Evolutionary conservation across 2,113 vertebrate species (phyloP).

Genomic region (Sialia sialis): DNA sequence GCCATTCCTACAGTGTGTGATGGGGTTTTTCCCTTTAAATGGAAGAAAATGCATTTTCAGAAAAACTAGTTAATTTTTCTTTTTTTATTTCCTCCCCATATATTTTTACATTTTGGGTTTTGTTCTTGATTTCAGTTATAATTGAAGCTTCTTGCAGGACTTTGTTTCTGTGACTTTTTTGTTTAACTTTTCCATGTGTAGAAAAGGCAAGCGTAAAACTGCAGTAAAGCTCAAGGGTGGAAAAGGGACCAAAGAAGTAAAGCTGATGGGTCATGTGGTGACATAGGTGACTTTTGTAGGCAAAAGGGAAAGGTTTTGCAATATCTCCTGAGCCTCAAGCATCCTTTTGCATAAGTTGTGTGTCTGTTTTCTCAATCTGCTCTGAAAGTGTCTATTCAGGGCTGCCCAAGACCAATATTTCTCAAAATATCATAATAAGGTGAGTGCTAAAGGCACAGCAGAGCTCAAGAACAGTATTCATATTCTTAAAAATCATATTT

Average conservation of each 20-base stretch:
- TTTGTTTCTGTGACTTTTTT: neutral
- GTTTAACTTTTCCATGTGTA: neutral
- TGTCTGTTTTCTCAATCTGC: neutral
- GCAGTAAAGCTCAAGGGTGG: neutral
- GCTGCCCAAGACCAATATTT: neutral
- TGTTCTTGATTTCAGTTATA: neutral
- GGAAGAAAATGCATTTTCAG: neutral
- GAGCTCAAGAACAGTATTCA: neutral
- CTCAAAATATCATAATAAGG: neutral
- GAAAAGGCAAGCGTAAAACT: neutral
- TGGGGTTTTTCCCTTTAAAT: neutral
- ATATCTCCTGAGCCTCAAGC: neutral
- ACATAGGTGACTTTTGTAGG: neutral
- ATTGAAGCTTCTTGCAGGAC: neutral
- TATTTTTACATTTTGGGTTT: neutral
- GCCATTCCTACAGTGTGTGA: neutral
- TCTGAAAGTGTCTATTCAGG: neutral
- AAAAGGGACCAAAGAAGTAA: neutral
- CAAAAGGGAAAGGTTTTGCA: constrained; percentile 5
- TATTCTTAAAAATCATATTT: neutral
- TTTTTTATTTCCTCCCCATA: accelerated
- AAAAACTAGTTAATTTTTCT: neutral
- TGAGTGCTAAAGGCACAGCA: neutral
- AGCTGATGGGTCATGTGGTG: neutral
- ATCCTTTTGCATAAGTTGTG: neutral